These are phyloP conservation scores for Auanema freiburgensis DNA, from an alignment of 2,888 invertebrate genomes.

Conservation along the genomic window DNA sequence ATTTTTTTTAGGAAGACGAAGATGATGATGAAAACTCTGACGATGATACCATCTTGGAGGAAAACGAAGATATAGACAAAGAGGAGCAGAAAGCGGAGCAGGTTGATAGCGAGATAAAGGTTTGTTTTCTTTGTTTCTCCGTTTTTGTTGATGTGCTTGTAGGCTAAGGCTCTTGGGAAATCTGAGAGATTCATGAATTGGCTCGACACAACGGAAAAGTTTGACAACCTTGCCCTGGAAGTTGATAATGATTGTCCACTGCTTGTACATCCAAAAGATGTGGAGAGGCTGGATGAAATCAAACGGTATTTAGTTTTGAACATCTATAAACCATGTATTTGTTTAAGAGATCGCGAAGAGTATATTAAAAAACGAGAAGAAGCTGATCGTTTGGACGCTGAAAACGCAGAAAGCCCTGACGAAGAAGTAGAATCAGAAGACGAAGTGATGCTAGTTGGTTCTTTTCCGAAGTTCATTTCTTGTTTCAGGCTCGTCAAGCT, in stretches of 20 bases:
- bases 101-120: conserved; percentile 25
- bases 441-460: neutral
- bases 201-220: conserved; percentile 45
- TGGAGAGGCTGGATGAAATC: conserved; percentile 17
- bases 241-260: conserved; percentile 33
- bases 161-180: conserved; percentile 37
- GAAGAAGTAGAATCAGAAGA: conserved; percentile 18
- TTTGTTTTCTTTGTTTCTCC: neutral
- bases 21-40: conserved; percentile 15
- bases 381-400: conserved; percentile 14
- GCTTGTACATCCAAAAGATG: conserved; percentile 27
- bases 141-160: neutral
- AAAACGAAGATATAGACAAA: conserved; percentile 24
- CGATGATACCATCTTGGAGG: conserved; percentile 17
- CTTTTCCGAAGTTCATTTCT: neutral
- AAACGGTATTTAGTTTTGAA: conserved; percentile 4
- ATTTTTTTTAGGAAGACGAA: neutral
- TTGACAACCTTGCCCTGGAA: conserved; percentile 39
- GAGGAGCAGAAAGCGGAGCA: conserved; percentile 32
- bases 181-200: conserved; percentile 55
- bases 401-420: conserved; percentile 10
- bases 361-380: conserved; percentile 21
- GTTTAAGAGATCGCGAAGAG: conserved; percentile 16
- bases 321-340: neutral
- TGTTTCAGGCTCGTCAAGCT: neutral